Base-by-base conservation (phyloP, 2,888 invertebrate genomes). In the Pelosia muscerda region DNA sequence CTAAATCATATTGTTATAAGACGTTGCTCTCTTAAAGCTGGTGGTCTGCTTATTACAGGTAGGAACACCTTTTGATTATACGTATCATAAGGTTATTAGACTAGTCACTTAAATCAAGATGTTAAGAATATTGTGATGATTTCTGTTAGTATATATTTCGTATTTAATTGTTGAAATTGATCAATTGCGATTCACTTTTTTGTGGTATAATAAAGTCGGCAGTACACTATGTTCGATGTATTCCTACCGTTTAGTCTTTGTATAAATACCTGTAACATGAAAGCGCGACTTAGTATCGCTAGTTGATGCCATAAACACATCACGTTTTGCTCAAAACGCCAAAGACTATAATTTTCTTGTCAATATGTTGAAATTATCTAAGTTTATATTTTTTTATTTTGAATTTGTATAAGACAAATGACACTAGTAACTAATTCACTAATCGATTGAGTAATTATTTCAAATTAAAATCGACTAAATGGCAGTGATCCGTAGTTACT, bases 311-410 rank as follows among this genome's bases (percentile, higher is more conserved):
- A 92, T 92, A 91, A 82, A 79, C 74, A 84, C 84, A 82, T 84
- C 83, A 86, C 85, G 82, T 87, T 92, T 94, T 94, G 94, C 94
- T 94, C 94, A 94, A 94, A 84, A 87, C 90, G 92, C 94, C 94
- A 94, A 94, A 94, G 94, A 93, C 86, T 85, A 80, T 77, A 64
- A 71, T 79, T 77, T 83, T 82, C 78, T 80, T 81, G 79, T 79
- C 79, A 79, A 79, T 70, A 70, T 72, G 74, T 82, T 82, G 74
- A 82, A 79, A 77, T 75, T 72, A 72, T 81, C 76, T 80, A 72
- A 84, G 79, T 78, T 81, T 78, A 73, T 78, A 63, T 68, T 72
- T 68, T 61, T 70, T 59, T 19, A 57, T 64, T 69, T 71, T 69
- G 59, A 63, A 59, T 69, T 58, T 42, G 42, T 74, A 11, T 68